Conservation (phyloP, 2,113 vertebrate genomes). For the Plotosus lineatus region DNA sequence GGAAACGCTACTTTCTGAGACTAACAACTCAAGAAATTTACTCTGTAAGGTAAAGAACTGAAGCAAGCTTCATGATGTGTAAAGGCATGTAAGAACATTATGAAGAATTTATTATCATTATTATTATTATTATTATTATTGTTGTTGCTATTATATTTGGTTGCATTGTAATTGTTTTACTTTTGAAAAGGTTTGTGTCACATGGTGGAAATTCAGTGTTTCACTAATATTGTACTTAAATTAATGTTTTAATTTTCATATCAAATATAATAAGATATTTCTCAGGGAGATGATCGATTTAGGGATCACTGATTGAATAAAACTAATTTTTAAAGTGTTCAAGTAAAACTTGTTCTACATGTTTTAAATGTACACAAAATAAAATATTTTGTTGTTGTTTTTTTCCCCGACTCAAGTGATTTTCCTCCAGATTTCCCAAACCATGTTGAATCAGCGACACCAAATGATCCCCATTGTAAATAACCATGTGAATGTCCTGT, state of each 20-base stretch:
- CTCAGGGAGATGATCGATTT: constrained; percentile 14
- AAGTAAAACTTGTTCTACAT: too few species aligned
- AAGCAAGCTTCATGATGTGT: too few species aligned
- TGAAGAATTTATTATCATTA: too few species aligned
- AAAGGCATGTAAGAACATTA: too few species aligned
- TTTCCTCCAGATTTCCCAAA: neutral
- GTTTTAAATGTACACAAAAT: too few species aligned
- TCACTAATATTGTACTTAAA: neutral
- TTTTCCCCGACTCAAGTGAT: neutral
- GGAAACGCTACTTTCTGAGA: neutral
- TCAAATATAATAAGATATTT: neutral
- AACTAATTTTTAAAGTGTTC: neutral
- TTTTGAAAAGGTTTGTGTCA: neutral
- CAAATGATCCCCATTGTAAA: neutral
- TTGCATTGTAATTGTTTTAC: neutral
- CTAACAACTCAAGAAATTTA: neutral
- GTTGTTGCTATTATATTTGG: too few species aligned
- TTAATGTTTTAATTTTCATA: neutral
- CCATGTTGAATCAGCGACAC: neutral
- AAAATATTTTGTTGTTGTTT: too few species aligned
- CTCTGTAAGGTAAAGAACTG: neutral
- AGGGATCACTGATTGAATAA: neutral
- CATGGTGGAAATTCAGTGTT: neutral
- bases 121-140: too few species aligned
- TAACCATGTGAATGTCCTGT: neutral